Base-by-base conservation (phyloP, 1,140 invertebrate genomes). In the Nasonia vitripennis region DNA sequence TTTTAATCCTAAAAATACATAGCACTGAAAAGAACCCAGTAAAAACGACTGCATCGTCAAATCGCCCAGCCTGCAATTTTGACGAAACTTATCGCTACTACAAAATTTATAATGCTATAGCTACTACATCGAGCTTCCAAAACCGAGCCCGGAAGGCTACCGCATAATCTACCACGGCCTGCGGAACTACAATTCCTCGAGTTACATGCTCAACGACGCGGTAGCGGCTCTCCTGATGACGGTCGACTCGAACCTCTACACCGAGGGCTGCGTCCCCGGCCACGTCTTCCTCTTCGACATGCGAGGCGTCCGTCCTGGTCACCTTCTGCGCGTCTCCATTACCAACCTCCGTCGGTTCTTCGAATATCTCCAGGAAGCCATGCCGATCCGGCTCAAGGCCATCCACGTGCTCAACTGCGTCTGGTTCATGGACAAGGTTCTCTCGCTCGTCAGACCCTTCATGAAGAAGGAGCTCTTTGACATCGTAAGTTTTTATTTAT, bases 201-300 rank as follows among this genome's bases (percentile, higher is more conserved):
- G 95, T 87, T 97, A 96, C 88, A 93, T 95, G 88, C 96, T 96
- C 88, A 94, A 95, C 67, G 95, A 96, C 85, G 93, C 94, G 1
- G 93, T 96, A 20, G 96, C 96, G 91, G 93, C 95, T 1, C 95
- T 96, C 89, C 94, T 95, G 87, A 96, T 96, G 95, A 91, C 96
- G 11, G 94, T 95, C 14, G 96, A 96, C 88, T 94, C 94, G 2
- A 94, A 95, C 80, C 94, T 96, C 62, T 94, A 92, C 84, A 91
- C 91, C 67, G 89, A 94, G 0, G 95, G 95, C 12, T 94, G 94
- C 7, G 91, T 92, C 17, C 92, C 93, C 0, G 96, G 95, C 1
- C 93, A 95, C 62, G 92, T 96, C 37, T 95, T 96, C 87, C 89
- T 96, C 0, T 95, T 96, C 86, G 95, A 96, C 88, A 95, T 95